Base-by-base conservation (phyloP, 2,888 invertebrate genomes). In the Branchipolynoe longqiensis region DNA sequence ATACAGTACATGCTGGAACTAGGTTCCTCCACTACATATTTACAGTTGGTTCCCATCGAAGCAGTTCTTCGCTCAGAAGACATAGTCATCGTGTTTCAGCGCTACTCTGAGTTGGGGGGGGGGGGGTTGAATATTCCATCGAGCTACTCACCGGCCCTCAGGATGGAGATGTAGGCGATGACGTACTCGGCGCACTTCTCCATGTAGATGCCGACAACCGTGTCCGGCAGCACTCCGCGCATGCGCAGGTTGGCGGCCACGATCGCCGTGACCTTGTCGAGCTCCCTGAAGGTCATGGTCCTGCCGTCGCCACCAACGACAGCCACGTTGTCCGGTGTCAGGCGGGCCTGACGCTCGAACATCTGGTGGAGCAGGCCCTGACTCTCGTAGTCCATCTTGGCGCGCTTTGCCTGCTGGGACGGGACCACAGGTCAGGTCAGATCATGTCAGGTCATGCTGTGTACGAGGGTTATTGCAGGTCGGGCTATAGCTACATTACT, bases 81-180 rank as follows among this genome's bases (percentile, higher is more conserved):
- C n/a, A n/a, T n/a, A n/a, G n/a, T n/a, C n/a, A n/a, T n/a, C n/a
- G n/a, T n/a, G n/a, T n/a, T n/a, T n/a, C n/a, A n/a, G n/a, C n/a
- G n/a, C n/a, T n/a, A n/a, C n/a, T n/a, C n/a, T n/a, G n/a, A n/a
- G n/a, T n/a, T n/a, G n/a, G n/a, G n/a, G n/a, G n/a, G n/a, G n/a
- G n/a, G n/a, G n/a, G n/a, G n/a, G n/a, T n/a, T n/a, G n/a, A n/a
- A n/a, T n/a, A n/a, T n/a, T n/a, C n/a, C n/a, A n/a, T n/a, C n/a
- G n/a, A n/a, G n/a, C n/a, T n/a, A 69, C 88, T 86, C 78, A 93
- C 94, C 94, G 62, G 94, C 93, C 90, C 92, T 93, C 14, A 94
- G 90, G 28, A 93, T 93, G 22, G 93, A 93, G 84, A 94, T 93
- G 85, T 94, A 94, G 3, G 93, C 85, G 28, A 93, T 87, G 31